phyloP scores from a whole-genome alignment of 92 coral and sea anemone species.

The Zoanthus solanderi region DNA sequence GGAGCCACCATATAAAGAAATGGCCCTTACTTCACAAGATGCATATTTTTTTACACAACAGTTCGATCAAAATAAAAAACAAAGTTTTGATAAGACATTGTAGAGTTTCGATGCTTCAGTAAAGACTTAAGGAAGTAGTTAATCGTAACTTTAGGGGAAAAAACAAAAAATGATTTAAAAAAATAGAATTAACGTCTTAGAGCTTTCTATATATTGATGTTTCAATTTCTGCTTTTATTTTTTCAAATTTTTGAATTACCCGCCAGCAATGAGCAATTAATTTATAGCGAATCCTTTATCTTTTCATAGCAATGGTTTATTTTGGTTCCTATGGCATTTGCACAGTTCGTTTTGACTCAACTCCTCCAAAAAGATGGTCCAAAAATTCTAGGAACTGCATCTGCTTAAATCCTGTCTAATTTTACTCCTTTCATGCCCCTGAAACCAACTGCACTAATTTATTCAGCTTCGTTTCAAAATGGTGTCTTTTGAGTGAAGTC shows the following conservation, averaged over 20 bases:
- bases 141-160: background rate
- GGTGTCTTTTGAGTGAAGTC: background rate
- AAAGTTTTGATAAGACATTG: too few relatives aligned
- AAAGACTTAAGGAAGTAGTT: background rate
- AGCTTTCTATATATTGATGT: conserved; percentile 18
- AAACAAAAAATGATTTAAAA: background rate
- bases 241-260: conserved; percentile 13
- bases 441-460: conserved; percentile 1
- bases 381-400: background rate
- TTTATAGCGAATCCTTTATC: background rate
- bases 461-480: background rate
- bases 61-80: too few relatives aligned
- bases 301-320: conserved; percentile 14
- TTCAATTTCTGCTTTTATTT: conserved; percentile 9
- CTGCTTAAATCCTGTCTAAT: background rate
- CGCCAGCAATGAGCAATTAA: conserved; percentile 15
- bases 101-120: too few relatives aligned
- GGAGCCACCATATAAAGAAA: too few relatives aligned
- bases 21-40: too few relatives aligned
- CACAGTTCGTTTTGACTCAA: background rate
- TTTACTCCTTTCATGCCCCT: background rate
- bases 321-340: conserved; percentile 7
- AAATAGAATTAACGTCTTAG: background rate
- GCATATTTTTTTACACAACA: too few relatives aligned
- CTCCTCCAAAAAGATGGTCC: background rate